Percentiles rank a stretch among this genome's conserved stretches.
phyloP scores from a whole-genome alignment of 2,888 invertebrate genomes.

The Ormyrus labotus region DNA sequence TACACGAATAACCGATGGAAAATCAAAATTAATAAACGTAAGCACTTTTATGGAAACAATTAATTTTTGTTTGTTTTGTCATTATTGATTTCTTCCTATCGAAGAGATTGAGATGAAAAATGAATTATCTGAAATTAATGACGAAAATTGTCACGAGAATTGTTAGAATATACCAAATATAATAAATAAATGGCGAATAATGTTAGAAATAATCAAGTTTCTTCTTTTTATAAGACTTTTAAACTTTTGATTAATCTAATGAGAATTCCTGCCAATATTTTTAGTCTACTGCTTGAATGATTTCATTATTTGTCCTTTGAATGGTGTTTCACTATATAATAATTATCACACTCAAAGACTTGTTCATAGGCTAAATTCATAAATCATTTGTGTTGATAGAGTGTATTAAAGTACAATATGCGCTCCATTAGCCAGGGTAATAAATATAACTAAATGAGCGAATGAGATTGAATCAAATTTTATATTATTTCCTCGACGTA shows the following conservation, averaged over 20 bases:
- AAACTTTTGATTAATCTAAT: conserved; percentile 24
- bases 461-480: neutral
- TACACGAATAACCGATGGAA: neutral
- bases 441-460: conserved; percentile 30
- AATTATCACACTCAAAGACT: neutral
- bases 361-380: neutral
- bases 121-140: neutral
- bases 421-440: conserved; percentile 48
- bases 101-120: neutral
- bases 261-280: conserved; percentile 37
- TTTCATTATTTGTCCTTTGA: conserved; percentile 4
- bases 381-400: conserved; percentile 16
- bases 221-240: conserved; percentile 8
- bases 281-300: conserved; percentile 18
- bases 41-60: conserved; percentile 5
- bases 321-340: conserved; percentile 14
- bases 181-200: conserved; percentile 9
- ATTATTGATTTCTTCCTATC: no score
- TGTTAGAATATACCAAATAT: conserved; percentile 38
- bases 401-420: conserved; percentile 15
- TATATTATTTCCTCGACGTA: no score
- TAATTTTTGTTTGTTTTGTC: conserved; percentile 16
- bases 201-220: conserved; percentile 9
- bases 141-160: conserved; percentile 20
- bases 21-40: neutral